These are phyloP conservation scores for Cantharis nigra DNA, from an alignment of 2,888 invertebrate genomes.

Conservation along the genomic window DNA sequence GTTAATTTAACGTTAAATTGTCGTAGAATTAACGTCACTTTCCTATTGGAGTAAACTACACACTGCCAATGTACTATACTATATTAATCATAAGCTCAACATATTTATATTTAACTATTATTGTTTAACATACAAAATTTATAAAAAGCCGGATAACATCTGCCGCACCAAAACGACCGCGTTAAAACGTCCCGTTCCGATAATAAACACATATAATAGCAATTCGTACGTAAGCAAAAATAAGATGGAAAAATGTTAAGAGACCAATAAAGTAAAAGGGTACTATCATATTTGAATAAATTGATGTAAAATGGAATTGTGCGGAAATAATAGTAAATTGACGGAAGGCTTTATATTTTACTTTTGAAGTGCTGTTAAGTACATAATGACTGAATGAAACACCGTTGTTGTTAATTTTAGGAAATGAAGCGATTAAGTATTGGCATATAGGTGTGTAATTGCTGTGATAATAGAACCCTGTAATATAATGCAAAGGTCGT, in stretches of 20 bases:
- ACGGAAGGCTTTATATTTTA: background rate
- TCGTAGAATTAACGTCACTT: no score
- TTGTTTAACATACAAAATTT: no score
- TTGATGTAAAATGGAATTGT: background rate
- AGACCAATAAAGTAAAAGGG: background rate
- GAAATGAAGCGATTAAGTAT: constrained; percentile 44
- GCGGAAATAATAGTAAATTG: constrained; percentile 1
- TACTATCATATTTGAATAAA: background rate
- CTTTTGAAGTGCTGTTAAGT: constrained; percentile 12
- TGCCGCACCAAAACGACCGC: background rate
- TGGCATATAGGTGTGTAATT: constrained; percentile 50
- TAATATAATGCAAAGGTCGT: constrained; percentile 55
- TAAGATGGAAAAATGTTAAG: background rate
- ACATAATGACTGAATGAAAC: constrained; percentile 22
- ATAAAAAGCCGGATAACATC: no score
- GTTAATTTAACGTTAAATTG: no score
- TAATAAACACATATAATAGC: background rate
- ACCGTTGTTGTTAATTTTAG: constrained; percentile 27
- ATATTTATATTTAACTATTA: no score
- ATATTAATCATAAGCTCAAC: no score
- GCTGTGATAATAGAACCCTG: constrained; percentile 48
- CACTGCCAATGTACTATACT: no score
- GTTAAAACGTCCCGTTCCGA: background rate
- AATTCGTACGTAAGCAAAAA: background rate
- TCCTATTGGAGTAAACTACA: no score